These are phyloP conservation scores for Drosophila greeni DNA, from an alignment of 2,888 invertebrate genomes.

Conservation along the genomic window DNA sequence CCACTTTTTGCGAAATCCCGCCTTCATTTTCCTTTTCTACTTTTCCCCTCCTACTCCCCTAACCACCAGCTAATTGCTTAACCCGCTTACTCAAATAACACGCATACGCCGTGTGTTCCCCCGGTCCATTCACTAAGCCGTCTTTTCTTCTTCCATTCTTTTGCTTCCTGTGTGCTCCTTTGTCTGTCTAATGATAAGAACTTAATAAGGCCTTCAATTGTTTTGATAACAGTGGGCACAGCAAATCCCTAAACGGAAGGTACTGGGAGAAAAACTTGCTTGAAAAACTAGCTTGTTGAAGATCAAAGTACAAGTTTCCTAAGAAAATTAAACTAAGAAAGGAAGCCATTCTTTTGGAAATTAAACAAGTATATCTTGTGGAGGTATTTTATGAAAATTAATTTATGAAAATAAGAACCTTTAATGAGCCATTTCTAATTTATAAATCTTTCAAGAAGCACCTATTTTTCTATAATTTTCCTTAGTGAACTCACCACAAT, in stretches of 20 bases:
- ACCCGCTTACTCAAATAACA: conserved; percentile 48
- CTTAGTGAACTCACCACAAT: conserved; percentile 81
- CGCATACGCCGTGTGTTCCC: conserved; percentile 36
- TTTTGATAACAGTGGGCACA: conserved; percentile 42
- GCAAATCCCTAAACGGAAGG: conserved; percentile 43
- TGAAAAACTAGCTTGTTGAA: no score
- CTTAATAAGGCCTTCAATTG: conserved; percentile 59
- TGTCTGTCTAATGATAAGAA: conserved; percentile 48
- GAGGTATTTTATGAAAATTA: background rate
- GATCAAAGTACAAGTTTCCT: background rate
- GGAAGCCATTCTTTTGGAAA: no score
- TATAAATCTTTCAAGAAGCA: no score
- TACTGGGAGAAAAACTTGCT: background rate
- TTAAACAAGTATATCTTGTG: no score
- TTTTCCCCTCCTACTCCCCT: no score
- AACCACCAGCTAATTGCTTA: conserved; percentile 48
- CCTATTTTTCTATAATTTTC: background rate
- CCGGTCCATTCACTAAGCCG: conserved; percentile 22
- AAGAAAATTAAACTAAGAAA: background rate
- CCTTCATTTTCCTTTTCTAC: background rate
- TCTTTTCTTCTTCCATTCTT: conserved; percentile 21
- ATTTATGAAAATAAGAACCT: background rate
- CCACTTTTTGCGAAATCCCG: background rate
- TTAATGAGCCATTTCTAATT: background rate
- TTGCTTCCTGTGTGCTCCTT: conserved; percentile 21